A percentile compares a stretch with the other conserved stretches of the same genome.
phyloP scores from a whole-genome alignment of 1,140 invertebrate species.

The Calephelis virginiensis region DNA sequence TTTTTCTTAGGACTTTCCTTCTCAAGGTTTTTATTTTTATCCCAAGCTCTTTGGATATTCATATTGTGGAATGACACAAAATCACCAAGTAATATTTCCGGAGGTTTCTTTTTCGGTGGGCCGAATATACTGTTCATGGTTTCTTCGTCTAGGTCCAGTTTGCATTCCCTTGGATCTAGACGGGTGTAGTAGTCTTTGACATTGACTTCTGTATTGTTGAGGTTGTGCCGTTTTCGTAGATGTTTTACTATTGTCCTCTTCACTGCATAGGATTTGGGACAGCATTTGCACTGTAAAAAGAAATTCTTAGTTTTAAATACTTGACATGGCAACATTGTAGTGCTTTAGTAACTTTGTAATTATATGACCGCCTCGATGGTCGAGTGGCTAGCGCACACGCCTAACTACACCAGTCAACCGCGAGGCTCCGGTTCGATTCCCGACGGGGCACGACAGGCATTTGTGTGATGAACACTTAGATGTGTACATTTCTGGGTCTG shows the following conservation, averaged over 20 bases:
- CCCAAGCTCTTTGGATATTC: background rate
- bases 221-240: conserved; percentile 56
- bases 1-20: conserved; percentile 25
- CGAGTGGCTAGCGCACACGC: too few relatives aligned
- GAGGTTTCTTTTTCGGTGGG: conserved; percentile 45
- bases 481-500: too few relatives aligned
- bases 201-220: conserved; percentile 46
- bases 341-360: too few relatives aligned
- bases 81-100: conserved; percentile 41
- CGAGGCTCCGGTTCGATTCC: too few relatives aligned
- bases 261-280: conserved; percentile 63
- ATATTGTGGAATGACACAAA: conserved; percentile 41
- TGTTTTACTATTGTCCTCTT: conserved; percentile 66
- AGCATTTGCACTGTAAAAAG: conserved; percentile 63
- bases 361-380: too few relatives aligned
- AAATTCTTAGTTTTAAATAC: conserved; percentile 24
- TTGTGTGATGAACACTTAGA: too few relatives aligned
- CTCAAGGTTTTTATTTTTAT: background rate
- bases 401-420: too few relatives aligned
- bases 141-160: conserved; percentile 60
- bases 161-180: conserved; percentile 64
- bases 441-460: too few relatives aligned
- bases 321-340: too few relatives aligned
- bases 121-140: conserved; percentile 65
- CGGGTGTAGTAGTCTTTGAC: conserved; percentile 53